Base-by-base conservation (phyloP, 1,140 invertebrate genomes). In the Anastrepha obliqua region DNA sequence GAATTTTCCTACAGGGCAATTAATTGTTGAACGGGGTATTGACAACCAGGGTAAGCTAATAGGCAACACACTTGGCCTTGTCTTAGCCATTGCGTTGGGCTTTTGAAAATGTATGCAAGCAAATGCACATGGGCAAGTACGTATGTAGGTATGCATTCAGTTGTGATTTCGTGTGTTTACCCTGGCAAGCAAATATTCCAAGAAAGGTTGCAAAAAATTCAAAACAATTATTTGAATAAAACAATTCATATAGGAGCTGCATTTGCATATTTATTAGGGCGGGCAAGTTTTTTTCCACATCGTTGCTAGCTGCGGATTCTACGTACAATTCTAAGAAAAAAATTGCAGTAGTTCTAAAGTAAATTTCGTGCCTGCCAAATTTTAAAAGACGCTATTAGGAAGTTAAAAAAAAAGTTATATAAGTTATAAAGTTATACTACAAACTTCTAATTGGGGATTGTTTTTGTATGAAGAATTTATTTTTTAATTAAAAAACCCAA, bases 31-130 rank as follows among this genome's bases (percentile, higher is more conserved):
- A 42, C 17, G 44, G 4, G 67, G 20, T 13, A 67, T 74, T 74
- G 42, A 39, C 42, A n/a, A 17, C 42, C 39, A 74, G 44, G 67
- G 67, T 44, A 74, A n/a, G 67, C 39, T 74, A 74, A 67, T 74
- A 44, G 44, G 15, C 42, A 74, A 74, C 67, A n/a, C 67, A 13
- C 13, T 74, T n/a, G 4, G n/a, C 42, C 42, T 74, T 74, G 39
- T 39, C 42, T 74, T 74, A 42, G 39, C 39, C 39, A 2, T 15
- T 74, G 42, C 17, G 13, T 74, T 74, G 17, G 39, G 42, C 44
- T 44, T 15, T 47, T 74, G 15, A 39, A 74, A 74, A 74, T 74
- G 44, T 74, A 74, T 74, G 39, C 42, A 74, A 74, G 44, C 67
- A 74, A 74, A 74, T 74, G 67, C 67, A 47, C 67, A 74, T 15